phyloP scores from a whole-genome alignment of 2,113 vertebrate genomes.

The Onychorhynchus coronatus region DNA sequence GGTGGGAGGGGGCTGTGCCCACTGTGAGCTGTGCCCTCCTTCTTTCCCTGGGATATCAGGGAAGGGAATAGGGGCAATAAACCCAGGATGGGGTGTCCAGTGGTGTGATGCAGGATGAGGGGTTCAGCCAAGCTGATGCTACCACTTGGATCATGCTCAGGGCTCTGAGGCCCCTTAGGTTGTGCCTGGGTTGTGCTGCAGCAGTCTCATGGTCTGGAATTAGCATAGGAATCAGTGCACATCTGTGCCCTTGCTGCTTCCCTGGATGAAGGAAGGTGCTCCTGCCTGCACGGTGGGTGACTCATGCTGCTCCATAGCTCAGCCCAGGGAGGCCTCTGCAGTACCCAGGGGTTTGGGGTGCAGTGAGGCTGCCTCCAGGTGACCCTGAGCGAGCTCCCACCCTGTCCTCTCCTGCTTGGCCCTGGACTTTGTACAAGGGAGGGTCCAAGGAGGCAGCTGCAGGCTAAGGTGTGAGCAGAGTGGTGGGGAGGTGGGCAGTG shows the following conservation, averaged over 20 bases:
- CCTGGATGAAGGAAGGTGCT: neutral
- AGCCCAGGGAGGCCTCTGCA: accelerated
- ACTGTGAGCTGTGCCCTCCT: too few relatives aligned
- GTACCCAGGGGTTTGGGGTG: neutral
- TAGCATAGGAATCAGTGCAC: neutral
- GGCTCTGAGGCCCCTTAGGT: neutral
- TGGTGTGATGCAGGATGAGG: accelerated
- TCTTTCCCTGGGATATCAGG: neutral
- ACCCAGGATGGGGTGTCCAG: neutral
- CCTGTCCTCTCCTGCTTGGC: neutral
- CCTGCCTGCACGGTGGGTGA: accelerated
- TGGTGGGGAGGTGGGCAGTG: neutral
- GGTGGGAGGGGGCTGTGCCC: neutral
- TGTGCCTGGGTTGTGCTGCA: neutral
- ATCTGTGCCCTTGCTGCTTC: neutral
- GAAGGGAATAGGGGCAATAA: neutral
- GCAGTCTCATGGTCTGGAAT: accelerated
- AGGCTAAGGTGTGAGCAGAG: neutral
- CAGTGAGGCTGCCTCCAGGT: neutral
- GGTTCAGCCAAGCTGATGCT: neutral
- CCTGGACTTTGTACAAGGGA: neutral
- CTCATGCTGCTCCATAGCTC: accelerated
- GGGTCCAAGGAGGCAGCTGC: neutral
- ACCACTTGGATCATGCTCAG: neutral
- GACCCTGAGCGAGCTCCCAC: neutral